These are phyloP conservation scores for Monopis laevigella DNA, from an alignment of 2,888 invertebrate genomes.

Conservation along the genomic window DNA sequence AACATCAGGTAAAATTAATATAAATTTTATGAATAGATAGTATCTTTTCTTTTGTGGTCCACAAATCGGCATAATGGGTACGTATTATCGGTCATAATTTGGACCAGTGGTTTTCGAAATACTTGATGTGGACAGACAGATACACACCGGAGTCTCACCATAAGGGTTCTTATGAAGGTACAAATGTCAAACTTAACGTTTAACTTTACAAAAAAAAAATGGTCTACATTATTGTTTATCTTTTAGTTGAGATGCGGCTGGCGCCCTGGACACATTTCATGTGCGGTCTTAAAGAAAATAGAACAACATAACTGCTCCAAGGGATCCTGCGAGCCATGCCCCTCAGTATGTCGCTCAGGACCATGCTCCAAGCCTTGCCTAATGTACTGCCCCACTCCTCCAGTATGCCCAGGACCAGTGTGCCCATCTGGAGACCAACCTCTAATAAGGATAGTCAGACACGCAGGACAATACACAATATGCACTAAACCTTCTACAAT, in stretches of 20 bases:
- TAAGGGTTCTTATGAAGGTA: no score
- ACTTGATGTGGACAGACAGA: no score
- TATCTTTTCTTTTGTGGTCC: no score
- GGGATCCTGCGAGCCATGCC: conserved; percentile 27
- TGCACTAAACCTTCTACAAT: conserved; percentile 48
- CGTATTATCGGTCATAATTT: no score
- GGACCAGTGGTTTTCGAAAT: no score
- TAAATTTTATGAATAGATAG: no score
- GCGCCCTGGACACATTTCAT: conserved; percentile 59
- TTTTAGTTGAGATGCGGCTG: conserved; percentile 52
- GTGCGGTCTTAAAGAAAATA: conserved; percentile 45
- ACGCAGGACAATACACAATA: conserved; percentile 48
- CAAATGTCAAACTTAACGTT: no score
- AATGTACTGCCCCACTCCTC: neutral
- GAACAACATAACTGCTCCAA: conserved; percentile 44
- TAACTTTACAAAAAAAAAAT: no score
- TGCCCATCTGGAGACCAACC: conserved; percentile 34
- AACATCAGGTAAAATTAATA: conserved; percentile 39
- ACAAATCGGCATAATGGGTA: no score
- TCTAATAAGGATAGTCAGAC: conserved; percentile 43
- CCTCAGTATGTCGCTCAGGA: conserved; percentile 11
- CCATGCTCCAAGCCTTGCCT: conserved; percentile 26
- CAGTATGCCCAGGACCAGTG: neutral
- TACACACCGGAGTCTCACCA: no score
- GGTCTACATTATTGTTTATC: no score